A percentile compares a stretch with the other conserved stretches of the same genome.
Conservation (phyloP, 2,797 vertebrate genomes). For the Mallotus villosus region DNA sequence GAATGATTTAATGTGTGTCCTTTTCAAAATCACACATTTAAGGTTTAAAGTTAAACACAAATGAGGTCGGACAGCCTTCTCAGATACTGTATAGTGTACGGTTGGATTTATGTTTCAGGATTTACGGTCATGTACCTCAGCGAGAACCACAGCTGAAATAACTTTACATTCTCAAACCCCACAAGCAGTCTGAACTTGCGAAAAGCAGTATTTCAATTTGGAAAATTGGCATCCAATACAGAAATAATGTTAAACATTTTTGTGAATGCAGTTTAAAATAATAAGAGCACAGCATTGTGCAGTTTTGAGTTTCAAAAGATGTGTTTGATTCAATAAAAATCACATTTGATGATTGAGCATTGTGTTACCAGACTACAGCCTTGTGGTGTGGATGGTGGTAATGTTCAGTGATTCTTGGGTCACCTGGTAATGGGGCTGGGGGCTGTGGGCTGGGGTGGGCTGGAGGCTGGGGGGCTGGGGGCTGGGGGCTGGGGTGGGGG, state of each 20-base stretch:
- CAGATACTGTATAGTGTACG: constrained; percentile 46
- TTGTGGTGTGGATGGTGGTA: no score
- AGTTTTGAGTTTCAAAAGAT: no score
- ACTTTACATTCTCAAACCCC: constrained; percentile 55
- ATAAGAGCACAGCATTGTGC: no score
- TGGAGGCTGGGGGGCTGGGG: not conserved
- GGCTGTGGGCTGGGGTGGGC: not conserved
- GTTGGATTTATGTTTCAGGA: constrained; percentile 45
- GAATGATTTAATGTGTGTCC: not conserved
- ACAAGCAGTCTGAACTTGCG: constrained; percentile 41
- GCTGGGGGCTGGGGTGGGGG: not conserved
- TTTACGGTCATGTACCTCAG: constrained; percentile 59
- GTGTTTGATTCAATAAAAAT: no score
- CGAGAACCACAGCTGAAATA: constrained; percentile 69
- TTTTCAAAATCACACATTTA: constrained; percentile 16
- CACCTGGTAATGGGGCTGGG: not conserved
- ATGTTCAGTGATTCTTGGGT: no score
- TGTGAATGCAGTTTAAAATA: no score
- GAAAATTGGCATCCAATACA: constrained; percentile 6
- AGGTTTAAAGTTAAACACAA: constrained; percentile 56
- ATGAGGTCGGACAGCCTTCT: constrained; percentile 44
- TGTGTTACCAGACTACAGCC: no score
- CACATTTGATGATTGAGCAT: no score
- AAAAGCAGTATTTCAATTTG: constrained; percentile 32
- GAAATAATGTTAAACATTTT: no score